Percentiles rank a stretch among this genome's conserved stretches.
Conservation (phyloP, 2,797 vertebrate genomes). For the Atherinosoma microstoma region DNA sequence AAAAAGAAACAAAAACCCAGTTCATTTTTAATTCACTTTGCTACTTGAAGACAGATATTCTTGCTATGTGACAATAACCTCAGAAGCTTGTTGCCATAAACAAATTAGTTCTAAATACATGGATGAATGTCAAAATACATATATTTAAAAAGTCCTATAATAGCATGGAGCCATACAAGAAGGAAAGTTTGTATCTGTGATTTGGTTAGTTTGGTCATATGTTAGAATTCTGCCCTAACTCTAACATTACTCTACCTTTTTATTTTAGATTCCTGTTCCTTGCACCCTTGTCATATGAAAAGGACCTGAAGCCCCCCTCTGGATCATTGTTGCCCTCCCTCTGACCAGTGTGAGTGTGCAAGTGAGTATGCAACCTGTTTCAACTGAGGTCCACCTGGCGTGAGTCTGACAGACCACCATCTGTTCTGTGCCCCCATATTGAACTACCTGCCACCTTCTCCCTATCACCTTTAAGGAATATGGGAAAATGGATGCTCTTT, state of each 20-base stretch:
- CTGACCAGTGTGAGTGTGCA: conserved; percentile 38
- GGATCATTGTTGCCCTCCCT: conserved; percentile 46
- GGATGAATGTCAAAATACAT: background rate
- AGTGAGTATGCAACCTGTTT: conserved; percentile 44
- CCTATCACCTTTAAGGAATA: conserved; percentile 50
- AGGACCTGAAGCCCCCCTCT: conserved; percentile 22
- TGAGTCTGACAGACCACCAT: conserved; percentile 73
- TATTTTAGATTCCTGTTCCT: background rate
- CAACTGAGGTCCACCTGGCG: conserved; percentile 57
- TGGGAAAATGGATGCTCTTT: conserved; percentile 18
- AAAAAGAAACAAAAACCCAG: background rate
- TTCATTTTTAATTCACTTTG: background rate
- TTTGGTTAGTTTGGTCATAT: background rate
- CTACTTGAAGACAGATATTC: background rate
- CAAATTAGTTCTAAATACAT: background rate
- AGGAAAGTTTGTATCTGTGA: background rate
- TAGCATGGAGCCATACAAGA: background rate
- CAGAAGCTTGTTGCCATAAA: background rate
- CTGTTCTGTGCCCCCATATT: conserved; percentile 65
- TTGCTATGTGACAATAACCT: background rate
- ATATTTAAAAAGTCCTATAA: background rate
- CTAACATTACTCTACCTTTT: background rate
- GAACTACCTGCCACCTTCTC: conserved; percentile 61
- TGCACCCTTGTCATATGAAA: conserved; percentile 33
- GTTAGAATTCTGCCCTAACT: background rate